Base-by-base conservation (phyloP, 1,140 invertebrate species). In the Leptestheria dahalacensis region DNA sequence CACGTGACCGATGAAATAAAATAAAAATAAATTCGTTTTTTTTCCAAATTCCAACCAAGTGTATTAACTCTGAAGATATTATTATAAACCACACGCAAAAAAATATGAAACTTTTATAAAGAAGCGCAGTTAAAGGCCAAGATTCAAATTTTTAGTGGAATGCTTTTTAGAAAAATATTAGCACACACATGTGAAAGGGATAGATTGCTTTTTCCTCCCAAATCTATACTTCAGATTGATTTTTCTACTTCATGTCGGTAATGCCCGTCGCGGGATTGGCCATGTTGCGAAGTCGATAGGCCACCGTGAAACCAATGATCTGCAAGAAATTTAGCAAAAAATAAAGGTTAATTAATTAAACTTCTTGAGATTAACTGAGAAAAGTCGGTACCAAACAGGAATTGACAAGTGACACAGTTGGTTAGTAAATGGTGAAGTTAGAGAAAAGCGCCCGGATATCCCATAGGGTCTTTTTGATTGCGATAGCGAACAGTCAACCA, bases 401-500 rank as follows among this genome's bases (percentile, higher is more conserved):
- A 63, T 18, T 23, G 25, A 60, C 21, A 10, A 20, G 55, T 1
- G 60, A 47, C 50, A 28, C 46, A 60, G 54, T 66, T 48, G 60
- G n/a, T 11, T 41, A 41, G 33, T 41, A 41, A 41, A 56, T 11
- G 46, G 46, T 55, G 59, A 50, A 28, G 41, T 72, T 91, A 97
- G 71, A 96, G 85, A 79, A 95, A 95, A 79, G 90, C 90, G 78
- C 88, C 92, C 67, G 91, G 89, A 78, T 95, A 92, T 78, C 86
- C 88, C 67, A 87, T 77, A 21, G 91, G 91, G 77, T 96, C 90
- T 84, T 94, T 94, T 78, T 94, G 91, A 78, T 96, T 96, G 74
- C 93, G 85, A 80, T 91, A 96, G 62, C 91, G 84, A 68, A 94
- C 83, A 64, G 93, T 94, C 78, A 97, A 82, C 90, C 91, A 94